These are phyloP conservation scores for Aix galericulata DNA, from an alignment of 2,113 vertebrate genomes.

Conservation along the genomic window DNA sequence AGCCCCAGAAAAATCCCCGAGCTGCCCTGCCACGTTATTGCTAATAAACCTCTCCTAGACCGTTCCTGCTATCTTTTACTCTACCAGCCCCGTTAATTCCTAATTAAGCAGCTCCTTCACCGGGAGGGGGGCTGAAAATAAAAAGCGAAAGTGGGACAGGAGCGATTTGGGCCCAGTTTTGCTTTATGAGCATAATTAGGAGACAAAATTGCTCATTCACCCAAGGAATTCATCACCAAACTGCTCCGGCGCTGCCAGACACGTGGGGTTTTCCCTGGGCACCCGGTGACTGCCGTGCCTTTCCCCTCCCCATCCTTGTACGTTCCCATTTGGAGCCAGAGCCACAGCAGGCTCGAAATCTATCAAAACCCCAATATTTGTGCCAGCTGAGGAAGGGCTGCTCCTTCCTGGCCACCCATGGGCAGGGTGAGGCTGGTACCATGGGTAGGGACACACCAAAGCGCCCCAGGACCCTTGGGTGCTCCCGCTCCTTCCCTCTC, in stretches of 20 bases:
- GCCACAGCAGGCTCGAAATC: not conserved
- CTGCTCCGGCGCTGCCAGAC: not conserved
- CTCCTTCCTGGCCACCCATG: not conserved
- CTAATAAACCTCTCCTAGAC: slow-evolving; percentile 2
- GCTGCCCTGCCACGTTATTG: not conserved
- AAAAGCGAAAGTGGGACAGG: not conserved
- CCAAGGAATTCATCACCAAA: not conserved
- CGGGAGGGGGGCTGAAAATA: not conserved
- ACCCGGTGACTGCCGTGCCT: not conserved
- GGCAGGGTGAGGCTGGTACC: not conserved
- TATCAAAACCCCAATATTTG: not conserved
- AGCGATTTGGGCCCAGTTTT: slow-evolving; percentile 19
- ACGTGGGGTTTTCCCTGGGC: not conserved
- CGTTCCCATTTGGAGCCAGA: not conserved
- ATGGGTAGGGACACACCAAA: accelerated
- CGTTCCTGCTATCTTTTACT: not conserved
- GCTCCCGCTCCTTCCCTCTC: not conserved
- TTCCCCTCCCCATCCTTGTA: not conserved
- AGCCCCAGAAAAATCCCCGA: not conserved
- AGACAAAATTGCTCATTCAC: not conserved
- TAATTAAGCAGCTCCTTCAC: slow-evolving; percentile 43
- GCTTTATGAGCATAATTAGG: slow-evolving; percentile 21
- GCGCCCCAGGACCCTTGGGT: not conserved
- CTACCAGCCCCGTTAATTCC: slow-evolving; percentile 23
- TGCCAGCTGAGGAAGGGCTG: not conserved